Base-by-base conservation (phyloP, 2,888 invertebrate genomes). In the Drosophila quinaria region DNA sequence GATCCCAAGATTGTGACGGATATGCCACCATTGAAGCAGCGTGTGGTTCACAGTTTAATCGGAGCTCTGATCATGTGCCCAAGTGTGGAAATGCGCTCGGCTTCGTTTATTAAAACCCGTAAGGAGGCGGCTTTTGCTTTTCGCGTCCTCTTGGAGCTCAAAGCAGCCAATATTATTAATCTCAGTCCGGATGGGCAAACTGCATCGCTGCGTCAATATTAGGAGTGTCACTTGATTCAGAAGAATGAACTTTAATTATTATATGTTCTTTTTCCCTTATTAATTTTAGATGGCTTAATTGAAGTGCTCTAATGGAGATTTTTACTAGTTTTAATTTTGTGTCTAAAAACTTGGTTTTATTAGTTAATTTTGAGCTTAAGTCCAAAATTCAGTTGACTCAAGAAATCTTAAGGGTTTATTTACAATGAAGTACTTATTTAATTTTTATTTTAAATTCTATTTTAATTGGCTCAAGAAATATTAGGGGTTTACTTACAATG, bases 61-160 rank as follows among this genome's bases (percentile, higher is more conserved):
- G 71, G 71, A 3, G 84, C 81, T 6, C 73, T 91, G 0, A 70
- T 91, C 15, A 72, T 46, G 74, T 35, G 60, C 51, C 37, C 61
- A 11, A n/a, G 44, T 2, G 77, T 91, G 31, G 81, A 91, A 49
- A 68, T 90, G 35, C 72, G 61, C 0, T 78, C 74, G n/a, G 33
- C 61, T 0, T 10, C 70, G 0, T 80, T 78, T 13, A 67, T 90
- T 6, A 63, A 22, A 0, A 79, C 66, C 19, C 82, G 85, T n/a
- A 59, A 70, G 42, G 69, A 86, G 17, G 86, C 78, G 1, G 80
- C 87, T 1, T 76, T 77, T 13, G 80, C 78, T 0, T 87, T 73
- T 66, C 72, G 70, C 1, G 64, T 81, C 52, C 29, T 91, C 1
- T 50, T 91, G n/a, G 91, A 91, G 13, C 69, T 91, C 0, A 79